These are phyloP conservation scores for Sinhomidia bicolor DNA, from an alignment of 2,888 invertebrate species.

Conservation along the genomic window DNA sequence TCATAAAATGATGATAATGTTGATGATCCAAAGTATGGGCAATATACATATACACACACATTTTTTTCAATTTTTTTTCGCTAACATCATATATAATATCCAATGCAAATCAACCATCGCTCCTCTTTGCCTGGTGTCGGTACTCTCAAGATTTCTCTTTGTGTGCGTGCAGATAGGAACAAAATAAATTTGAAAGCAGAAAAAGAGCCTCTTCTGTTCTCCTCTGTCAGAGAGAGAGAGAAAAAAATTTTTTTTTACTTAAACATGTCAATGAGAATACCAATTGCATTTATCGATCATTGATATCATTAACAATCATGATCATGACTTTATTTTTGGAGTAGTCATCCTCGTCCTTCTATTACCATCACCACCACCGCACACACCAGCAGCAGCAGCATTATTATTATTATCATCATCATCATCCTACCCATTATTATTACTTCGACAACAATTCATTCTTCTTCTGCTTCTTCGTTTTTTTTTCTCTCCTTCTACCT, in stretches of 20 bases:
- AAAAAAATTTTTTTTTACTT: too few species aligned
- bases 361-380: too few species aligned
- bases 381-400: too few species aligned
- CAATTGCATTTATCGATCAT: conserved; percentile 54
- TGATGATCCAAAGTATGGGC: too few species aligned
- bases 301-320: conserved; percentile 66
- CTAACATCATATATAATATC: background rate
- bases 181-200: conserved; percentile 56
- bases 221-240: conserved; percentile 18
- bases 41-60: conserved; percentile 11
- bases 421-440: conserved; percentile 2
- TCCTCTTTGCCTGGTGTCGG: conserved; percentile 32
- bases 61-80: background rate
- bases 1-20: background rate
- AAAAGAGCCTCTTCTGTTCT: conserved; percentile 49
- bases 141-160: conserved; percentile 45
- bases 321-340: conserved; percentile 66
- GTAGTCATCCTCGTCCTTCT: conserved; percentile 17
- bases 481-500: conserved; percentile 1
- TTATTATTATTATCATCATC: too few species aligned
- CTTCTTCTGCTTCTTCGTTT: too few species aligned
- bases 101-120: conserved; percentile 51
- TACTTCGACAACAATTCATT: background rate
- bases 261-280: conserved; percentile 67
- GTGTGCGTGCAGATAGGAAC: background rate